A percentile compares a stretch with the other conserved stretches of the same genome.
Conservation (phyloP, 2,113 vertebrate genomes). For the Hippocampus mohnikei region DNA sequence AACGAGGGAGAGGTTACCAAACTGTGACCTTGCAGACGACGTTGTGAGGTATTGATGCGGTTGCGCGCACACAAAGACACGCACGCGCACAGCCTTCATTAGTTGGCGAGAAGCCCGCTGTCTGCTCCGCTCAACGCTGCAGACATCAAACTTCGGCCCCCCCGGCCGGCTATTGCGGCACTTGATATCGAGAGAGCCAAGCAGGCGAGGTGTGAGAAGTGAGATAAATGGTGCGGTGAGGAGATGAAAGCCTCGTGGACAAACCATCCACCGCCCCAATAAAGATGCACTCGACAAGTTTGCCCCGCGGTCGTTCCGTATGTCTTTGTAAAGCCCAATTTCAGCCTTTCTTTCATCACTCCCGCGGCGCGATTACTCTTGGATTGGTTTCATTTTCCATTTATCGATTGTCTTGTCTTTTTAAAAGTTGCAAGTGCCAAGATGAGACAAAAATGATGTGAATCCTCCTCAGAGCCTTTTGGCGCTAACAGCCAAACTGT, state of each 20-base stretch:
- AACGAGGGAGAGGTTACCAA: not conserved
- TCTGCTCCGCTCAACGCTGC: slow-evolving; percentile 46
- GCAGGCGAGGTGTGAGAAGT: slow-evolving; percentile 50
- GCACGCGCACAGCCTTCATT: slow-evolving; percentile 40
- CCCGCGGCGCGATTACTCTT: slow-evolving; percentile 22
- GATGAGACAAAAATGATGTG: slow-evolving; percentile 39
- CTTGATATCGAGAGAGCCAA: slow-evolving; percentile 47
- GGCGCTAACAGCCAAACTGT: slow-evolving; percentile 25
- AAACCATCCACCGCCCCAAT: slow-evolving; percentile 39
- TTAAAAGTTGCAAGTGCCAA: slow-evolving; percentile 33
- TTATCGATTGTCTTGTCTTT: slow-evolving; percentile 47
- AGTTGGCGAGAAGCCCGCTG: slow-evolving; percentile 44
- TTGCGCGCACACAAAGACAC: slow-evolving; percentile 18
- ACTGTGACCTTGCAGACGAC: not conserved
- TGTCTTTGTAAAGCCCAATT: slow-evolving; percentile 30
- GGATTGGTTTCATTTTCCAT: slow-evolving; percentile 45
- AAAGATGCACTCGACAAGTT: slow-evolving; percentile 40
- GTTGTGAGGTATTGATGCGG: slow-evolving; percentile 1
- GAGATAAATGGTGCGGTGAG: slow-evolving; percentile 55
- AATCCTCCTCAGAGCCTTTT: slow-evolving; percentile 33
- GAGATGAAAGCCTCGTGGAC: slow-evolving; percentile 50
- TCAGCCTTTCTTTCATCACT: slow-evolving; percentile 20
- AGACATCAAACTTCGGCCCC: slow-evolving; percentile 48
- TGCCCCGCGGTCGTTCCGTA: slow-evolving; percentile 31
- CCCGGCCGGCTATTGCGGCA: slow-evolving; percentile 31